Conservation (phyloP, 2,888 invertebrate species). For the Pteria penguin region DNA sequence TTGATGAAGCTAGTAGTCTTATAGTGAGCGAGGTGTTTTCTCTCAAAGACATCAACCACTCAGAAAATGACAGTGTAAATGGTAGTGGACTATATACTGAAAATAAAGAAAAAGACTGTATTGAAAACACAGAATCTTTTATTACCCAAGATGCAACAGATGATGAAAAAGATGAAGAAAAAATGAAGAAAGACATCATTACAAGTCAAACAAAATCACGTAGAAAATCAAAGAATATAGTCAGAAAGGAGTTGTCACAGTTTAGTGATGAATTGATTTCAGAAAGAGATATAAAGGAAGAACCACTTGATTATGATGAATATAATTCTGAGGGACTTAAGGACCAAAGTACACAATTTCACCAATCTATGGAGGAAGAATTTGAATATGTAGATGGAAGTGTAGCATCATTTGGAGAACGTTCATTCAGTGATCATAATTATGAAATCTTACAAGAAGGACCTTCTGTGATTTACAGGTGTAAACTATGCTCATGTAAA, state of each 20-base stretch:
- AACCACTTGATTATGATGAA: slow-evolving; percentile 27
- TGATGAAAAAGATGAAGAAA: neutral
- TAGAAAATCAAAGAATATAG: neutral
- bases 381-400: neutral
- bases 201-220: neutral
- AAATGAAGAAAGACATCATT: neutral
- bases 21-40: neutral
- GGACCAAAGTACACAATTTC: neutral
- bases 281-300: slow-evolving; percentile 9
- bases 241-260: neutral
- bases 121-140: neutral
- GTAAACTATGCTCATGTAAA: slow-evolving; percentile 8
- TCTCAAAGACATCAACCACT: too few relatives aligned
- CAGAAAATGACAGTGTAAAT: neutral
- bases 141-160: neutral
- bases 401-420: neutral
- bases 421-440: neutral
- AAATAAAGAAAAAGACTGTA: neutral
- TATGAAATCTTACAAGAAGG: neutral
- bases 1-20: neutral
- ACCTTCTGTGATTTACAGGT: slow-evolving; percentile 5
- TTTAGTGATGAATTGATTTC: neutral
- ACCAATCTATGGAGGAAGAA: neutral
- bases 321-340: neutral
- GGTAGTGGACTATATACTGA: too few relatives aligned